Conservation (phyloP, 2,888 invertebrate genomes). For the Halocaridina rubra region DNA sequence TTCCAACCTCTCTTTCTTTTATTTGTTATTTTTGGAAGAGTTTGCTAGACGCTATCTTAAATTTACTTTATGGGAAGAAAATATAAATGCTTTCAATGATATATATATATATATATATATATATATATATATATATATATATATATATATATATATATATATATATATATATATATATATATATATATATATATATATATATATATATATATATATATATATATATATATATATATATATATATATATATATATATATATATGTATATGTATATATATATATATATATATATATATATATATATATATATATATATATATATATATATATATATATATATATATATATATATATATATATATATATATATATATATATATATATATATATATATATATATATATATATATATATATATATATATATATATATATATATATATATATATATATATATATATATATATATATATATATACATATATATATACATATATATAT, state of each 20-base stretch:
- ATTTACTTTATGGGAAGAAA: not conserved
- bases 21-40: too few species aligned
- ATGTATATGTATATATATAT: constrained; percentile 1
- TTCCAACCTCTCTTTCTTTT: too few species aligned
- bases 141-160: constrained; percentile 1
- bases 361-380: constrained; percentile 31
- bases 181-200: constrained; percentile 16
- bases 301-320: constrained; percentile 9
- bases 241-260: constrained; percentile 25
- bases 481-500: not conserved
- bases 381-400: not conserved
- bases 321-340: not conserved
- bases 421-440: constrained; percentile 4
- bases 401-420: not conserved
- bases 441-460: constrained; percentile 14
- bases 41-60: too few species aligned
- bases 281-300: constrained; percentile 1
- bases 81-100: not conserved
- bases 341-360: constrained; percentile 30
- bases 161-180: not conserved
- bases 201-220: constrained; percentile 24
- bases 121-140: constrained; percentile 12
- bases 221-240: constrained; percentile 29
- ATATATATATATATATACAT: constrained; percentile 11
- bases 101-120: constrained; percentile 11